These are phyloP conservation scores for Bombus sibiricus DNA, from an alignment of 1,140 invertebrate genomes.

Conservation along the genomic window DNA sequence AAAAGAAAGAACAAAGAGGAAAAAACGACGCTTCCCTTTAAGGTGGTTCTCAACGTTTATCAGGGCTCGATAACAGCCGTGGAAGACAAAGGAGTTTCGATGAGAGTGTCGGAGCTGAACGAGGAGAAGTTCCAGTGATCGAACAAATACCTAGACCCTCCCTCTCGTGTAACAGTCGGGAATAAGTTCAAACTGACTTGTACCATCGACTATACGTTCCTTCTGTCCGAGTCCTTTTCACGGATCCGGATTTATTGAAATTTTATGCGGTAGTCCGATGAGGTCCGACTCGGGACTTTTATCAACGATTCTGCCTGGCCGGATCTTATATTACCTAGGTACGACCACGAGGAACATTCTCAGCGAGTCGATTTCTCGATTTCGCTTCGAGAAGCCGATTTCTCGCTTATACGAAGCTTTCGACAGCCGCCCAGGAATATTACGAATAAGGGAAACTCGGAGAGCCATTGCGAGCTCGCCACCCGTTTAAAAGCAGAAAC, in stretches of 20 bases:
- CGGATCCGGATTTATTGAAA: conserved; percentile 71
- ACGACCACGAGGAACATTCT: background rate
- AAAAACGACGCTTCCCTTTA: background rate
- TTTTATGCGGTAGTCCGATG: conserved; percentile 71
- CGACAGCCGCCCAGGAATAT: conserved; percentile 19
- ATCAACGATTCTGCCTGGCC: conserved; percentile 55
- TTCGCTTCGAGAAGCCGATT: conserved; percentile 46
- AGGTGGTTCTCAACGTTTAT: background rate
- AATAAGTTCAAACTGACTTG: conserved; percentile 67
- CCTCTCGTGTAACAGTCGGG: conserved; percentile 58
- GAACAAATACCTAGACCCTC: conserved; percentile 21
- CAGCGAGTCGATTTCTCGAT: conserved; percentile 37
- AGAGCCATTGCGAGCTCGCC: background rate
- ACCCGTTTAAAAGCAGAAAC: conserved; percentile 29
- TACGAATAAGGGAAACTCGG: conserved; percentile 26
- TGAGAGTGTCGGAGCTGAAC: conserved; percentile 34
- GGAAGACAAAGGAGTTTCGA: conserved; percentile 46
- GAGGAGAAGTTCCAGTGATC: conserved; percentile 40
- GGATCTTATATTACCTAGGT: conserved; percentile 60
- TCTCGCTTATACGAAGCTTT: conserved; percentile 43
- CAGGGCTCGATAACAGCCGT: conserved; percentile 41
- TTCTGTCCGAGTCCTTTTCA: conserved; percentile 39
- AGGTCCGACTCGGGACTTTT: conserved; percentile 68
- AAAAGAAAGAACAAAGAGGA: background rate
- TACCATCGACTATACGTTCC: conserved; percentile 67